Evolutionary conservation across 2,888 invertebrate species (phyloP), one percentile per base, ranked within the genome.

Genomic region (Acronicta aceris): DNA sequence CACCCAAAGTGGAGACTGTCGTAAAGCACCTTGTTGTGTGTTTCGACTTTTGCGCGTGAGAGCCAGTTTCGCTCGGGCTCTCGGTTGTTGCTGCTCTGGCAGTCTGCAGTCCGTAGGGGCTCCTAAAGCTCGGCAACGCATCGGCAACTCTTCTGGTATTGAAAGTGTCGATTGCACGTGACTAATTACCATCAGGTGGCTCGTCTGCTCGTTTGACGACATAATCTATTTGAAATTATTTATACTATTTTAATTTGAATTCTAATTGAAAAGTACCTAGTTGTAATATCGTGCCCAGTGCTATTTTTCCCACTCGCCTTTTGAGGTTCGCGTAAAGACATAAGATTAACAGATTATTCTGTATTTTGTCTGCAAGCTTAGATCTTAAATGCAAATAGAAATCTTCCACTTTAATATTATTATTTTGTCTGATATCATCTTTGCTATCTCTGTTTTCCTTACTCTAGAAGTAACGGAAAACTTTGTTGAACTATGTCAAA

Each of bases 281-380:
- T 49, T 41, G 60, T 71, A 61, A 51, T 56, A 27, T 51, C 47
- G 13, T 56, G 38, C 53, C 51, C 50, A 33, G 43, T 57, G 25
- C 60, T 71, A 71, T 69, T 70, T 57, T 61, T 70, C 71, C 65
- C 60, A 36, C 53, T 36, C 25, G 13, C 30, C 57, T 58, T 71
- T 60, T 57, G 58, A 30, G 68, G 64, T 57, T 21, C n/a, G 25
- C 13, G 30, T 59, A 45, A 57, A 47, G 49, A 65, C 52, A 65
- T 71, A 65, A 71, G 57, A 54, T 52, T 21, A 41, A 38, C 16
- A 50, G 59, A 40, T 68, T 64, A 64, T 59, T 50, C 42, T 52
- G 38, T 54, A 45, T 57, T 63, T 71, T n/a, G n/a, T 68, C 42
- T 51, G 55, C 56, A 30, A 40, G 46, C 36, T 54, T 50, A 41